A percentile compares a stretch with the other conserved stretches of the same genome.
These are phyloP conservation scores for Lophius americanus DNA, from an alignment of 2,797 vertebrate genomes.

Conservation along the genomic window DNA sequence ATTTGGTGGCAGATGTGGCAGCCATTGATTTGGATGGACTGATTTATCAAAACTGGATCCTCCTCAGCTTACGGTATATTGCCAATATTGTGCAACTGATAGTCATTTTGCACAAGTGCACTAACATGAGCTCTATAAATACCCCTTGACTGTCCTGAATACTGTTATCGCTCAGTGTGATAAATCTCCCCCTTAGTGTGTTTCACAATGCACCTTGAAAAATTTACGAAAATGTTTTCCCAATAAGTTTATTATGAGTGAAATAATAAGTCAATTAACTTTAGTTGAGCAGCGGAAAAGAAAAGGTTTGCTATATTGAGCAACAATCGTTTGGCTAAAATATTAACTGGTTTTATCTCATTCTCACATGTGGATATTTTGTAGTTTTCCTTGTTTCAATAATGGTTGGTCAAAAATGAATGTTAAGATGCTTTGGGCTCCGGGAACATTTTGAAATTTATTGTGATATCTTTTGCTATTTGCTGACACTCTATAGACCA, in stretches of 20 bases:
- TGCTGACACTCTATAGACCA: not conserved
- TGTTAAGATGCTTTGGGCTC: too few relatives aligned
- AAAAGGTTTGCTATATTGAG: too few relatives aligned
- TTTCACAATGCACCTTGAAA: not conserved
- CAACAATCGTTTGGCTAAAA: too few relatives aligned
- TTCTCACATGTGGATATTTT: too few relatives aligned
- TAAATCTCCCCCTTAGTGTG: not conserved
- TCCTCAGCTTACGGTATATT: slow-evolving; percentile 35
- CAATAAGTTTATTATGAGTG: too few relatives aligned
- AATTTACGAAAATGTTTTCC: not conserved
- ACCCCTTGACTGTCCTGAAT: not conserved
- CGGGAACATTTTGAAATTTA: too few relatives aligned
- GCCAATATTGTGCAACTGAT: slow-evolving; percentile 55
- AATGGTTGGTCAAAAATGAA: too few relatives aligned
- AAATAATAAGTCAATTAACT: too few relatives aligned
- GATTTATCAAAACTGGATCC: slow-evolving; percentile 56
- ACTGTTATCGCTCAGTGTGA: slow-evolving; percentile 6
- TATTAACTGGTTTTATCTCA: too few relatives aligned
- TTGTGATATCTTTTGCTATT: not conserved
- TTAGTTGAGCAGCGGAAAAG: too few relatives aligned
- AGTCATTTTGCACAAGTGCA: slow-evolving; percentile 40
- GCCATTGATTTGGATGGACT: slow-evolving; percentile 17
- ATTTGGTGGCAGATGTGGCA: slow-evolving; percentile 38
- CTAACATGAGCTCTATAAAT: slow-evolving; percentile 16
- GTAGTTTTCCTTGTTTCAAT: too few relatives aligned